Percentiles rank a stretch among this genome's conserved stretches.
Conservation (phyloP, 2,113 vertebrate species). For the Sinosuthora webbiana region DNA sequence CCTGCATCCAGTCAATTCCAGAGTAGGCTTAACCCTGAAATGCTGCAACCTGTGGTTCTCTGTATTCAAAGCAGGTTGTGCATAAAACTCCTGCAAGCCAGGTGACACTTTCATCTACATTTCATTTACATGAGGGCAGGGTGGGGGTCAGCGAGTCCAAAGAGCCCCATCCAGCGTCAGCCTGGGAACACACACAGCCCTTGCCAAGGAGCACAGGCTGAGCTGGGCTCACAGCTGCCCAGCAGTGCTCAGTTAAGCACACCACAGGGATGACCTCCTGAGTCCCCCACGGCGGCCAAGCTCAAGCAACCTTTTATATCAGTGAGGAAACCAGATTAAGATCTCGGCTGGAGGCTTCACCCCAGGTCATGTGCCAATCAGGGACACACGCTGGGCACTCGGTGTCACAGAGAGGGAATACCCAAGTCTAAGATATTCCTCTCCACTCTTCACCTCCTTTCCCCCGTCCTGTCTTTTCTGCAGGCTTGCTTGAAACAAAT, state of each 20-base stretch:
- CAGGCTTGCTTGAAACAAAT: background rate
- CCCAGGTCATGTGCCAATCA: background rate
- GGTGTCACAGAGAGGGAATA: background rate
- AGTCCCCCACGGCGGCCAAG: background rate
- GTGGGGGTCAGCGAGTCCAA: background rate
- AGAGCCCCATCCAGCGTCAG: background rate
- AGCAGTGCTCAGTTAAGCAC: background rate
- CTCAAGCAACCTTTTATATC: background rate
- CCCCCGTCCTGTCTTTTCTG: background rate
- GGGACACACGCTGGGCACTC: background rate
- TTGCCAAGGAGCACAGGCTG: rapidly evolving
- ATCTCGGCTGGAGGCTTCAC: background rate
- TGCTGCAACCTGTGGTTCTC: background rate
- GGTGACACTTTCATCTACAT: background rate
- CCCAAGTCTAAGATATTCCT: background rate
- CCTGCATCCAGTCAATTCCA: background rate
- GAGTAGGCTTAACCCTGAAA: background rate
- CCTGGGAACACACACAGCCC: background rate
- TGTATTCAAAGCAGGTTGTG: background rate
- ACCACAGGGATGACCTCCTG: rapidly evolving
- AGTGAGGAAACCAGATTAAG: background rate
- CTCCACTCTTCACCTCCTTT: background rate
- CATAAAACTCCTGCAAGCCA: background rate
- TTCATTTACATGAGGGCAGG: background rate
- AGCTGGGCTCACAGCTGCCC: background rate